Base-by-base conservation (phyloP, 2,113 vertebrate genomes). In the Nothobranchius kuhntae region DNA sequence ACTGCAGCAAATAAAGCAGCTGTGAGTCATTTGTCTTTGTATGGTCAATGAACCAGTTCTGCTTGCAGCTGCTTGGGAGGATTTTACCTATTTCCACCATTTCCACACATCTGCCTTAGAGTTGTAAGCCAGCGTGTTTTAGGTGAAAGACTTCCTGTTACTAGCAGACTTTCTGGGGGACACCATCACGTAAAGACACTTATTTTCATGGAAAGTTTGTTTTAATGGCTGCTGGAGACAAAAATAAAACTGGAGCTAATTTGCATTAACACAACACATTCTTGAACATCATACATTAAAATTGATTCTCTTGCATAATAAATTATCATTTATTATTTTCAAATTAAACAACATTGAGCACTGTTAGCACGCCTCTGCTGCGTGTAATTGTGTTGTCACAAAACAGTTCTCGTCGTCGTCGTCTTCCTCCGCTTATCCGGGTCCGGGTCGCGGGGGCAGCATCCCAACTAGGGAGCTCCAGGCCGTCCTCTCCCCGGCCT, bases 21-120 rank as follows among this genome's bases (percentile, higher is more conserved):
- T 96, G 95, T 88, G 93, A 75, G 81, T 87, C 88, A 94, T 96
- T 95, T 92, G 88, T 96, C 94, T 95, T 93, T 66, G 38, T 92
- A 84, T 82, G 85, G 81, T 89, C 84, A 57, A 88, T 90, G 87
- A 92, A 89, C 79, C 89, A 90, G 90, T 86, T 86, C 89, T 83
- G 77, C 90, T 84, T 60, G 82, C 91, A 94, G 94, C 89, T 94
- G 92, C 90, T 93, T 45, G 24, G 60, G 86, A 70, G 68, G 76
- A 86, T 89, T 74, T 75, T 89, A 77, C 86, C 92, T 90, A 92
- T 89, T 89, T 86, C 42, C 73, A 79, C 92, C 89, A 92, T 89
- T 89, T 86, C 42, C 73, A 79, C 82, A 86, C 90, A 93, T 89
- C 89, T 89, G 87, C 77, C 83, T 62, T 84, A 57, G 64, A 81